These are phyloP conservation scores for Chiridota heheva DNA, from an alignment of 35 echinoderm and acorn worm species.

Conservation along the genomic window DNA sequence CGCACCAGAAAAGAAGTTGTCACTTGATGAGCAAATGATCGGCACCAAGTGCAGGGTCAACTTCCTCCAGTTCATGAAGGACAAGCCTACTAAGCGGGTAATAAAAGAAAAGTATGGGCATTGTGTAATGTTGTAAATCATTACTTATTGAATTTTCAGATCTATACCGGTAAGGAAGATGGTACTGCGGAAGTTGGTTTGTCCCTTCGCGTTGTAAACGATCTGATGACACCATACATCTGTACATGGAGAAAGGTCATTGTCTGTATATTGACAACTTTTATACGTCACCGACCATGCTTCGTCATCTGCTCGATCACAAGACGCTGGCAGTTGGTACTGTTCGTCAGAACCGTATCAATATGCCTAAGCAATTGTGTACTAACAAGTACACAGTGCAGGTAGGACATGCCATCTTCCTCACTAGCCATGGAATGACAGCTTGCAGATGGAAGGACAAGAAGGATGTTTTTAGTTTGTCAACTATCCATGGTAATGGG, in stretches of 20 bases:
- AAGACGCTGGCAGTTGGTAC: constrained; percentile 30
- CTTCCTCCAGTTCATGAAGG: constrained; percentile 17
- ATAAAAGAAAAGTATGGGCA: constrained; percentile 23
- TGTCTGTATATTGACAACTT: constrained; percentile 21
- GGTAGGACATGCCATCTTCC: neutral
- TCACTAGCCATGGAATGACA: constrained; percentile 13
- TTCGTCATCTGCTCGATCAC: constrained; percentile 2
- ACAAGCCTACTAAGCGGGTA: constrained; percentile 10
- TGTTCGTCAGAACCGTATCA: constrained; percentile 3
- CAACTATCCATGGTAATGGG: constrained; percentile 7
- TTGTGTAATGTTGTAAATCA: constrained; percentile 17
- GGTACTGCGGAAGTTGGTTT: constrained; percentile 32
- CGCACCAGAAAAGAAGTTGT: neutral
- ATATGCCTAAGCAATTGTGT: constrained; percentile 3
- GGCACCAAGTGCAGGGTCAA: neutral
- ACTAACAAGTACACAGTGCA: neutral
- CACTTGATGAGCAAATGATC: constrained; percentile 5
- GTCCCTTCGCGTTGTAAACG: constrained; percentile 25
- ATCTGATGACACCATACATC: constrained; percentile 7
- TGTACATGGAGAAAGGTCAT: constrained; percentile 26
- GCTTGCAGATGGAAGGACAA: constrained; percentile 32
- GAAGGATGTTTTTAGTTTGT: constrained; percentile 5
- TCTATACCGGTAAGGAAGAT: constrained; percentile 28
- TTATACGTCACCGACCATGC: constrained; percentile 3
- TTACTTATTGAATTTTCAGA: neutral